Base-by-base conservation (phyloP, 1,140 invertebrate genomes). In the Aphidius ervi region DNA sequence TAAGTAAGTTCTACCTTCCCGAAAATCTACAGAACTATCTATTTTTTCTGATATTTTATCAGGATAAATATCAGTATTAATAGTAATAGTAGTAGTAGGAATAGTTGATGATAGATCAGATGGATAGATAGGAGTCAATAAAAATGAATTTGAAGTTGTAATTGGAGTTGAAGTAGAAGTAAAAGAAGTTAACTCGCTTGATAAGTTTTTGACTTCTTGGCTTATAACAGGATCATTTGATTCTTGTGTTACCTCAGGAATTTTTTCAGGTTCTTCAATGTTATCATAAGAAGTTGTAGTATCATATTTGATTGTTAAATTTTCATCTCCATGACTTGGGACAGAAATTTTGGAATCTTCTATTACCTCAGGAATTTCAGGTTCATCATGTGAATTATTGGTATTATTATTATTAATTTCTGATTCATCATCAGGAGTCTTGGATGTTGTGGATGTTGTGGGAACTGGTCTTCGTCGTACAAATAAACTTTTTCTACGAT, bases 401-500 rank as follows among this genome's bases (percentile, higher is more conserved):
- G 1, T 31, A 1, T 3, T 31, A 31, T 31, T 1, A 31, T 31
- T 31, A 31, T 31, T 31, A 31, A 31, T 31, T 31, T 45, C 52
- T 9, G 6, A 62, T 23, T 39, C 49, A 23, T 31, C 47, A 9
- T 8, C 23, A 1, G 61, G 64, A 9, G 58, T 50, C 31, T 46
- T 52, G 5, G 43, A 16, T 10, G 61, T 66, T 1, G 66, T 59
- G 3, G 65, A 57, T 4, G 67, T 47, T 10, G 39, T 40, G 5
- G 52, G 16, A 43, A 65, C 50, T 1, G 69, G 67, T 45, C 70
- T 65, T 57, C 70, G 70, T 43, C 70, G 66, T 40, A 68, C 62
- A 45, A 77, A 75, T 0, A 77, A 46, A 39, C 67, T 63, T 50
- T 72, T 79, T 31, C 72, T 69, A 23, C 72, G 72, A 50, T 61